Evolutionary conservation across 2,888 invertebrate genomes (phyloP), one percentile per base, ranked within the genome.

Genomic region (Brachylomia viminalis): DNA sequence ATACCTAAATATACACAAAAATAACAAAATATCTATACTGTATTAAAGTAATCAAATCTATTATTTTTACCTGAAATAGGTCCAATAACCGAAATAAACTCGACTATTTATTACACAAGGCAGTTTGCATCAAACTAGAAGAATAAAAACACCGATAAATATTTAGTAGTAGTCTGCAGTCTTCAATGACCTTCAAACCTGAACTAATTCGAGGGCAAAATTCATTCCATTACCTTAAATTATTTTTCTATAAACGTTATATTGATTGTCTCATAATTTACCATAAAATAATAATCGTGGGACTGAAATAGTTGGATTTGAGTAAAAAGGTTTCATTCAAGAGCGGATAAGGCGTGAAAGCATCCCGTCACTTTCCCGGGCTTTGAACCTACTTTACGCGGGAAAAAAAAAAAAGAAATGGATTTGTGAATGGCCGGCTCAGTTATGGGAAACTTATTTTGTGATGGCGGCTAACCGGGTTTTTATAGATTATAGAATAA

Each of bases 241-340:
- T 49, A 59, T 80, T 77, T 78, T 54, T 11, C n/a, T 52, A 52
- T 64, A 52, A 65, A 79, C 52, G 17, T 74, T 69, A 13, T 52
- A 68, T 75, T n/a, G 61, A 77, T 79, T 75, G 61, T 82, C 38
- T 71, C 52, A 76, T 83, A 74, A 79, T 79, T 74, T 33, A 83
- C 83, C 83, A 81, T 80, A 81, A 77, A 81, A 85, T 85, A 76
- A 79, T 85, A 77, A 82, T 71, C 86, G 88, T 87, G 87, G 77
- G 85, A 87, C 61, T 64, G 75, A 86, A 77, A 79, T 85, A 85
- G 87, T 84, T 87, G 72, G 72, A 42, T 71, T 54, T 80, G 45
- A 77, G 81, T 82, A 86, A 88, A 88, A 88, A 88, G 80, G 56
- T 85, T 88, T 85, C 88, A 88, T 88, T 88, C 79, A 88, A 75